A percentile compares a stretch with the other conserved stretches of the same genome.
phyloP scores from a whole-genome alignment of 2,888 invertebrate species.

The Dicyrtoma fusca region DNA sequence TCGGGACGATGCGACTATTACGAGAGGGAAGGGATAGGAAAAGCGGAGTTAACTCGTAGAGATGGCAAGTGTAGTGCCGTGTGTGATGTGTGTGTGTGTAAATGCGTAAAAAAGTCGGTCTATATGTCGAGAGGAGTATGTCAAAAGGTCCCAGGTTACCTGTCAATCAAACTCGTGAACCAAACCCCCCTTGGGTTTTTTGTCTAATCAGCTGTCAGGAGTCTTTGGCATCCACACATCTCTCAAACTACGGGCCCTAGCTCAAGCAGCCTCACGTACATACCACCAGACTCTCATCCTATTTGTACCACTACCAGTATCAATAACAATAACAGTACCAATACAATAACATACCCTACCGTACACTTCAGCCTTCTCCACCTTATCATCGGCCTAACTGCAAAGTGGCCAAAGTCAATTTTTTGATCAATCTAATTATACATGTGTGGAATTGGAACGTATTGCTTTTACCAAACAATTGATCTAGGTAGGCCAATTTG shows the following conservation, averaged over 20 bases:
- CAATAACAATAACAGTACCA: slow-evolving; percentile 5
- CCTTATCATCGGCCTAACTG: slow-evolving; percentile 3
- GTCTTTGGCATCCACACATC: slow-evolving; percentile 56
- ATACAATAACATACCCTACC: slow-evolving; percentile 3
- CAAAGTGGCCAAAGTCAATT: too few species aligned
- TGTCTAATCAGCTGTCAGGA: slow-evolving; percentile 57
- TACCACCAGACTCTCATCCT: neutral
- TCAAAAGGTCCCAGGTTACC: slow-evolving; percentile 57
- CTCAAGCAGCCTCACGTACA: neutral
- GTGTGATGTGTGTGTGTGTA: slow-evolving; percentile 35
- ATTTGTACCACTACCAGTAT: too few species aligned
- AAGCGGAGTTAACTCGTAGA: slow-evolving; percentile 9
- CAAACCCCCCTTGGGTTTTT: slow-evolving; percentile 56
- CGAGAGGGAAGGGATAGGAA: neutral
- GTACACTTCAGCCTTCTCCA: neutral
- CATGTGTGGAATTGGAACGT: too few species aligned
- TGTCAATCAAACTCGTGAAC: slow-evolving; percentile 55
- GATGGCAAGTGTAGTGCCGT: too few species aligned
- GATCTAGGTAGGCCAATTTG: neutral
- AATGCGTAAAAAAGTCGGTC: slow-evolving; percentile 41
- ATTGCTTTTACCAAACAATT: too few species aligned
- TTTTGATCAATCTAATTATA: too few species aligned
- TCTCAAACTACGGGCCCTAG: slow-evolving; percentile 29
- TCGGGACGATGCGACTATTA: too few species aligned
- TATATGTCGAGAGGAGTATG: slow-evolving; percentile 49